phyloP scores from a whole-genome alignment of 1,140 invertebrate species.

The Phymorhynchus buccinoides region DNA sequence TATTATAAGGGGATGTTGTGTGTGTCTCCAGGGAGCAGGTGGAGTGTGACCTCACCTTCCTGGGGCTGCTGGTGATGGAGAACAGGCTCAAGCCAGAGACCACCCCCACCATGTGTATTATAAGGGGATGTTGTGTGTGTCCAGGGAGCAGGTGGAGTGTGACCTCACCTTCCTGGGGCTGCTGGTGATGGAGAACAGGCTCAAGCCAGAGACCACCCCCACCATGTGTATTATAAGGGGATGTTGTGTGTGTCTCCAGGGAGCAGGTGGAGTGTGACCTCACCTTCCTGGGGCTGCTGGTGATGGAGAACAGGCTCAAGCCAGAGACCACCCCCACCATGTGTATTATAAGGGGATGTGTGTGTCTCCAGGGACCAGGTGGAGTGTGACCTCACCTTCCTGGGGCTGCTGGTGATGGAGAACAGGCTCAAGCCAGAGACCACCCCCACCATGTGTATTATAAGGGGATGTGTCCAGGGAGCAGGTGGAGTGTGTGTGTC shows the following conservation, averaged over 20 bases:
- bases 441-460: slow-evolving; percentile 86
- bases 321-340: slow-evolving; percentile 87
- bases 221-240: too few species aligned
- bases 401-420: slow-evolving; percentile 92
- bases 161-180: slow-evolving; percentile 90
- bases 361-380: slow-evolving; percentile 70
- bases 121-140: too few species aligned
- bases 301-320: slow-evolving; percentile 94
- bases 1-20: too few species aligned
- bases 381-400: slow-evolving; percentile 88
- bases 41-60: slow-evolving; percentile 88
- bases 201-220: slow-evolving; percentile 87
- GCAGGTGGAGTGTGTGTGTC: too few species aligned
- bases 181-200: slow-evolving; percentile 91
- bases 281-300: slow-evolving; percentile 88
- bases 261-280: slow-evolving; percentile 82
- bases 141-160: slow-evolving; percentile 78
- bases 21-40: slow-evolving; percentile 70
- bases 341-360: too few species aligned
- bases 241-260: too few species aligned
- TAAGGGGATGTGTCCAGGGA: too few species aligned
- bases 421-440: slow-evolving; percentile 92
- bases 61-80: slow-evolving; percentile 92
- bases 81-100: slow-evolving; percentile 92
- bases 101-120: slow-evolving; percentile 86